Conservation (phyloP, 2,113 vertebrate species). For the Eurystomus gularis region DNA sequence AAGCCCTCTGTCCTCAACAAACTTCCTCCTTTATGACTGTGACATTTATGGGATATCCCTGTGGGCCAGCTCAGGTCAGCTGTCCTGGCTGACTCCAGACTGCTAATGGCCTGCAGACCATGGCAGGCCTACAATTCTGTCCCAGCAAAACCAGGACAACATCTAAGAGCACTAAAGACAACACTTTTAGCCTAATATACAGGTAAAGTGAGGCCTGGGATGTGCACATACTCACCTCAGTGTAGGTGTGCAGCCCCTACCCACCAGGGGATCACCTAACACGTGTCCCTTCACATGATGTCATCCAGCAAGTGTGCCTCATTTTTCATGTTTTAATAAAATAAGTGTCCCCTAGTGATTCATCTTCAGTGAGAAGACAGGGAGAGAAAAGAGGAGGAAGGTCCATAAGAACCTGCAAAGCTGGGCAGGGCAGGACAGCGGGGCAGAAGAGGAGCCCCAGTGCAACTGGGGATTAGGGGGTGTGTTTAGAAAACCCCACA, state of each 20-base stretch:
- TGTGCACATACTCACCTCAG: background rate
- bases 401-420: background rate
- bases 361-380: background rate
- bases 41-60: background rate
- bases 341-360: too few relatives aligned
- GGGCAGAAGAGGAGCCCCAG: background rate
- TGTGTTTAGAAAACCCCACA: background rate
- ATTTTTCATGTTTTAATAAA: background rate
- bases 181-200: background rate
- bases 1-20: background rate
- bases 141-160: background rate
- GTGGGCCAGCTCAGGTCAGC: background rate
- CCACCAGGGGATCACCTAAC: background rate
- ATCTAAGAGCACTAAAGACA: background rate
- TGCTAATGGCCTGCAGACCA: background rate
- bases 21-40: background rate
- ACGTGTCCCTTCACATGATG: rapidly evolving
- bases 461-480: rapidly evolving
- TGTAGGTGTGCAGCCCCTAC: rapidly evolving
- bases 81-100: background rate
- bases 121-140: background rate
- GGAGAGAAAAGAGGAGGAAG: background rate
- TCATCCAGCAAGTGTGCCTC: background rate
- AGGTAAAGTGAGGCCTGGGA: background rate
- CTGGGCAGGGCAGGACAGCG: background rate